Evolutionary conservation across 2,113 vertebrate species (phyloP).

Genomic region (Bagarius yarrelli): DNA sequence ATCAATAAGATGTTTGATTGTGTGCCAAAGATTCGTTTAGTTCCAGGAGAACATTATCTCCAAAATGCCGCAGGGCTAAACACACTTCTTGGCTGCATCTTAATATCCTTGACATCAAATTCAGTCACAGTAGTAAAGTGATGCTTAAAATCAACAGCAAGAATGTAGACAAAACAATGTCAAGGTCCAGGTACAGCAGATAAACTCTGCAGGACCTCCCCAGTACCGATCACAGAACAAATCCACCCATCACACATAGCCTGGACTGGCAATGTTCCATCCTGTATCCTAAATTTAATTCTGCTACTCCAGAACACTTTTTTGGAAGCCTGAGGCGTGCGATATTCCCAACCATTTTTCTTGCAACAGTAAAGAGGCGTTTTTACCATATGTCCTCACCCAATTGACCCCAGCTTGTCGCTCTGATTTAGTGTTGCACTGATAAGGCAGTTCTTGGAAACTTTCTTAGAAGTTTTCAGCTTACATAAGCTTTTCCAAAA

Average conservation of each 20-base stretch:
- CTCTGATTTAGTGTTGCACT: background rate
- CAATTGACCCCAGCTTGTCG: background rate
- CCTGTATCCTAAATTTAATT: background rate
- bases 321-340: background rate
- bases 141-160: background rate
- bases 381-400: background rate
- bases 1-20: background rate
- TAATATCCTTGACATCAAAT: background rate
- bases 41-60: background rate
- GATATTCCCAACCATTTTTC: background rate
- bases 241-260: background rate
- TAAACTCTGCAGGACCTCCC: background rate
- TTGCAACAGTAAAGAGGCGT: background rate
- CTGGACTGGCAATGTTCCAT: background rate
- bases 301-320: background rate
- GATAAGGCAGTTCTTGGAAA: background rate
- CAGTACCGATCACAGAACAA: background rate
- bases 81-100: background rate
- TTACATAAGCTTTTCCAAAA: background rate
- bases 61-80: background rate
- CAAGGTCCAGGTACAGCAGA: background rate
- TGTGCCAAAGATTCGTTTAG: background rate
- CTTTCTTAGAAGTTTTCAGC: background rate
- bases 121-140: background rate
- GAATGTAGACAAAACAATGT: background rate